Percentiles rank a stretch among this genome's conserved stretches.
Conservation (phyloP, 2,113 vertebrate genomes). For the Macroglossus sobrinus region DNA sequence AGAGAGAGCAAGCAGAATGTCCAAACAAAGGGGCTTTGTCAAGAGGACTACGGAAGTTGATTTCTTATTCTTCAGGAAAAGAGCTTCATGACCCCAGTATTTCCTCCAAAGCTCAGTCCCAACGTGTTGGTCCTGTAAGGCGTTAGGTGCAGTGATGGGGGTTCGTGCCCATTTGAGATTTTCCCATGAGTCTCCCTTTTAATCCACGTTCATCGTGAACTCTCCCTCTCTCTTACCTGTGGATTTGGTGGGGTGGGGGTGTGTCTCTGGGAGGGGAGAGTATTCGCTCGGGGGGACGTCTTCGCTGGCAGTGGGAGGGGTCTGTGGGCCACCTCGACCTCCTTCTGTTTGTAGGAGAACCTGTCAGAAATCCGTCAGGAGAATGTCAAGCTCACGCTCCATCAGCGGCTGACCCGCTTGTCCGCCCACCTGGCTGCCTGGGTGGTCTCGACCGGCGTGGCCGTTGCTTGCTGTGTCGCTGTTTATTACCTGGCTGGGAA, state of each 20-base stretch:
- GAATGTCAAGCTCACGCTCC: slow-evolving; percentile 66
- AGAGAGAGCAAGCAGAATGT: not conserved
- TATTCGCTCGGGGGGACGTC: not conserved
- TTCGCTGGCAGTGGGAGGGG: not conserved
- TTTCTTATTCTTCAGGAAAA: not conserved
- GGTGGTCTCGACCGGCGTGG: slow-evolving; percentile 83
- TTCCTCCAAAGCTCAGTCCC: not conserved
- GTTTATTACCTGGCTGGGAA: slow-evolving; percentile 88
- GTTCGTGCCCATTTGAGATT: not conserved
- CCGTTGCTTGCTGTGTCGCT: slow-evolving; percentile 82
- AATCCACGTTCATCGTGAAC: too few species aligned
- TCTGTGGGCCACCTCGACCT: not conserved
- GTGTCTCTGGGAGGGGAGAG: not conserved
- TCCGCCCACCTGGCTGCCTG: slow-evolving; percentile 84
- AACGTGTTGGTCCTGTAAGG: not conserved
- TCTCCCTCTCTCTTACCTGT: not conserved
- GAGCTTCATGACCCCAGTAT: not conserved
- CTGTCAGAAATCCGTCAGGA: slow-evolving; percentile 84
- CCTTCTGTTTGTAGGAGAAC: slow-evolving; percentile 85
- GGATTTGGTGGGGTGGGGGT: not conserved
- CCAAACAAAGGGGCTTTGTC: not conserved
- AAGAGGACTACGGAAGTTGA: not conserved
- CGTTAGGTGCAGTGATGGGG: not conserved
- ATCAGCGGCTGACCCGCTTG: slow-evolving; percentile 75
- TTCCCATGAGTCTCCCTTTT: not conserved